Evolutionary conservation across 2,113 vertebrate genomes (phyloP), one percentile per base, ranked within the genome.

Genomic region (Gymnocephalus cernua): DNA sequence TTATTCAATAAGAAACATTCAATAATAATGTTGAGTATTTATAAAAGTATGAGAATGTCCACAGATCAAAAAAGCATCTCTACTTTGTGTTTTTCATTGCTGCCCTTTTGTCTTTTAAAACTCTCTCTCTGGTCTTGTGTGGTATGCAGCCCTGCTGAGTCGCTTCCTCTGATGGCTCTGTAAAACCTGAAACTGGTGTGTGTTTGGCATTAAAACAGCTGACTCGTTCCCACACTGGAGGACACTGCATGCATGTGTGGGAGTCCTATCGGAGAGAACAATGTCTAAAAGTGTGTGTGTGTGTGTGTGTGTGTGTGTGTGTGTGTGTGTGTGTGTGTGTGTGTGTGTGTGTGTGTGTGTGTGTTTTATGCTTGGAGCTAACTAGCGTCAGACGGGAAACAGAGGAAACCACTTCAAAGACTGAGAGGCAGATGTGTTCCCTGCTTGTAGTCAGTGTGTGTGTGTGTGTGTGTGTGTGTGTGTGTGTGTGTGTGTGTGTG

Each of bases 331-430:
- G 29, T 5, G 29, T 32, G 29, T 32, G 29, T 32, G 32, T 32
- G 32, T 32, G 32, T 70, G 47, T 79, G 58, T 53, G 73, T 38
- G 18, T 12, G 58, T 61, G 35, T 63, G 61, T 63, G 48, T n/a
- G 65, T 73, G 48, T 56, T 50, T 47, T 25, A 62, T 48, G 67
- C 67, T 67, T 15, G 0, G 6, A 78, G 69, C 64, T 64, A 69
- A 85, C 76, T 19, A 41, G 51, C 21, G 70, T 87, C 77, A 74
- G 80, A 59, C 35, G 61, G 79, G 57, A 85, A 68, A 76, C 57
- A 74, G 61, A 64, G 68, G 27, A 81, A 86, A 79, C 53, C 84
- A 88, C 84, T 80, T 90, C 86, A 90, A 88, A 84, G 86, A 47
- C 58, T 2, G 32, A 32, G 16, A 71, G 41, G 41, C 82, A 80